Evolutionary conservation across 2,888 invertebrate species (phyloP), one percentile per base, ranked within the genome.

Genomic region (Mayetiola destructor): DNA sequence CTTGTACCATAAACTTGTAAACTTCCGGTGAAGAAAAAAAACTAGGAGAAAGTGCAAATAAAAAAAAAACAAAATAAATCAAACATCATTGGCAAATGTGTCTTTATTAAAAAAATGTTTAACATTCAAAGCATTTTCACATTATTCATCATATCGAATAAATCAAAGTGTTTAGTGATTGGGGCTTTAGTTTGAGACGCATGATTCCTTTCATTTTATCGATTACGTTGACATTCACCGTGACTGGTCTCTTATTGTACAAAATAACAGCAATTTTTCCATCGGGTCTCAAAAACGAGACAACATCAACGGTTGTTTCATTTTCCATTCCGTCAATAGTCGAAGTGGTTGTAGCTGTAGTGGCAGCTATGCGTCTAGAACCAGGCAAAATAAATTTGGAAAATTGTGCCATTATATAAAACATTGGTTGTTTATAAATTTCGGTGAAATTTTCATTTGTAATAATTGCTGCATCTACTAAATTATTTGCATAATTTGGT

Each of bases 371-470:
- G 3, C 36, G 35, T 1, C 18, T 14, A 2, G 55, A 55, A n/a
- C 37, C 55, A 6, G 37, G n/a, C 16, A 23, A 21, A 37, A 55
- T 55, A 36, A 55, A 55, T 20, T 37, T 55, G 18, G 54, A 30
- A 37, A 55, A 55, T 23, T 55, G 55, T 23, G 37, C 55, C 21
- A 55, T 14, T 10, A 27, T 23, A 37, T 55, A 55, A 23, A 55
- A 55, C 55, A 55, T 55, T 16, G 55, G 55, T 37, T 55, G 55
- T n/a, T 55, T 55, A 14, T 55, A 36, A 2, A 55, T 21, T 23
- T 12, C 55, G 2, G 55, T 55, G 20, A 21, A 10, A 5, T 35
- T n/a, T 9, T 20, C 20, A 55, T 36, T 55, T 1, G 23, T n/a
- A 37, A 55, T 37, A 1, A 55, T 37, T 12, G 55, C 21, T n/a